Base-by-base conservation (phyloP, 2,113 vertebrate genomes). In the Scopus umbretta region DNA sequence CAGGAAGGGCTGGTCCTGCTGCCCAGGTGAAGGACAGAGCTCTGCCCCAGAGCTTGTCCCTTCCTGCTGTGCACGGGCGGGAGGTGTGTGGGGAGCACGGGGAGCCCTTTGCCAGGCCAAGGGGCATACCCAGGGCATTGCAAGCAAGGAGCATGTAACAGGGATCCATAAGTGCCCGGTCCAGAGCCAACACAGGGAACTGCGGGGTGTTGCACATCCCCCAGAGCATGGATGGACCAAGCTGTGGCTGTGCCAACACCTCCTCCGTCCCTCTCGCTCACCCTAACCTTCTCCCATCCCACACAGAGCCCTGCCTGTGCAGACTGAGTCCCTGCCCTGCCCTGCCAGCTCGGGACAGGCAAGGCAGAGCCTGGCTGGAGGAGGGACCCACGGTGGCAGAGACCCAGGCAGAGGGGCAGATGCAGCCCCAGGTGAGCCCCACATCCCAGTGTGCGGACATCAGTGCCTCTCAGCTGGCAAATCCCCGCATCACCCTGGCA, bases 51-150 rank as follows among this genome's bases (percentile, higher is more conserved):
- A 62, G 15, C 15, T 38, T 40, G 6, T 68, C 36, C 36, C 11
- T 5, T 92, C 36, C 34, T 0, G 0, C 34, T 22, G 36, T 42
- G 34, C 21, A 1, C 1, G 1, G 40, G 10, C 3, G 3, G 34
- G 18, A 70, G 29, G 17, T 26, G 10, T 26, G 49, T 3, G 6
- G 16, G 38, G 45, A 81, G 38, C 42, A 42, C 4, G 3, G 56
- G 32, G 32, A 80, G 27, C 11, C 45, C 20, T 86, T 80, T 56
- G 16, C 27, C 43, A 63, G 70, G 29, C 11, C 56, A 29, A 49
- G 15, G 32, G 13, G 83, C 23, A 6, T 61, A 42, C 25, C 53
- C 27, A 12, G 52, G 32, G 9, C 38, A 15, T 17, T 59, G 22
- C 25, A 66, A 58, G 22, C 0, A 1, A 45, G 45, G 4, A 75